These are phyloP conservation scores for Gastrophryne carolinensis DNA, from an alignment of 2,797 vertebrate genomes.

Conservation along the genomic window DNA sequence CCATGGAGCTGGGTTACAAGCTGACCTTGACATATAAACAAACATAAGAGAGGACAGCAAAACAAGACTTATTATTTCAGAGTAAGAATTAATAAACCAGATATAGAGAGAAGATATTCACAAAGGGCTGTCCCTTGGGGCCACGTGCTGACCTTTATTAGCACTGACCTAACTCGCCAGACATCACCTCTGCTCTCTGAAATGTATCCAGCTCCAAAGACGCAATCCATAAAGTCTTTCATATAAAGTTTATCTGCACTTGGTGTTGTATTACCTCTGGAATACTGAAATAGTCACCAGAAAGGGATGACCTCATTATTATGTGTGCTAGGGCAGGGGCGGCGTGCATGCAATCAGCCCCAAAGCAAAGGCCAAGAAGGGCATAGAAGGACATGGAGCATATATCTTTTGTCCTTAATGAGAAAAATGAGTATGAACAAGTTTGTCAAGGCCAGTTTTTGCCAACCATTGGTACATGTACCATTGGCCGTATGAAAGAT, in stretches of 20 bases:
- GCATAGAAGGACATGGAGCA: too few relatives aligned
- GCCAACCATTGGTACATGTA: too few relatives aligned
- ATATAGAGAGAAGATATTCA: conserved; percentile 44
- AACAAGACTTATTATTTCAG: conserved; percentile 50
- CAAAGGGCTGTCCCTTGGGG: conserved; percentile 29
- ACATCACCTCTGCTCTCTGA: conserved; percentile 50
- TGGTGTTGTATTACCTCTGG: conserved; percentile 12
- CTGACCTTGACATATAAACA: conserved; percentile 52
- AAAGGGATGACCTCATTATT: not conserved
- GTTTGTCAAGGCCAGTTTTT: too few relatives aligned
- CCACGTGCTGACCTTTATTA: conserved; percentile 33
- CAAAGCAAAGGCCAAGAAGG: too few relatives aligned
- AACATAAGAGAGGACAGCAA: conserved; percentile 41
- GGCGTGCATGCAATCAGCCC: too few relatives aligned
- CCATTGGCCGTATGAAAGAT: too few relatives aligned
- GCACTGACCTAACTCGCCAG: conserved; percentile 20
- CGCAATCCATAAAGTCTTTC: conserved; percentile 29
- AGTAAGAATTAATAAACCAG: conserved; percentile 52
- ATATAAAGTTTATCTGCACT: conserved; percentile 6
- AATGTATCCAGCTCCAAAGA: conserved; percentile 33
- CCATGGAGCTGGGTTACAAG: conserved; percentile 45
- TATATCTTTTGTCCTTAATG: too few relatives aligned
- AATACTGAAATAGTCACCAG: not conserved
- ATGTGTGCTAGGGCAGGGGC: not conserved
- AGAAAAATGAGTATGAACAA: too few relatives aligned